Conservation (phyloP, 2,888 invertebrate species). For the Eilema sororculum region DNA sequence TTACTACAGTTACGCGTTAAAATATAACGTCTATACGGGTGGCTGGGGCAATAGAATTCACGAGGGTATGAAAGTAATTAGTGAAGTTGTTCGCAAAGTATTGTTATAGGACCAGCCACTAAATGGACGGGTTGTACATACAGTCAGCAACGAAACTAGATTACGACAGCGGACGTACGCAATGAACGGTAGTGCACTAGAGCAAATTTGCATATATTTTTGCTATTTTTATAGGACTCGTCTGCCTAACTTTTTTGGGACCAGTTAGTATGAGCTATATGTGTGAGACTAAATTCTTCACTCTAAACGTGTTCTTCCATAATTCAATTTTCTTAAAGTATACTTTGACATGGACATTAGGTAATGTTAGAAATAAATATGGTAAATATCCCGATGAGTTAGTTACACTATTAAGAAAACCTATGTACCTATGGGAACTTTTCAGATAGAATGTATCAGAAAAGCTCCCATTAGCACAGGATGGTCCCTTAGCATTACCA, state of each 20-base stretch:
- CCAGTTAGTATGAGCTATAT: background rate
- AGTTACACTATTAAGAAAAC: too few relatives aligned
- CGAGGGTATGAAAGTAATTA: conserved; percentile 9
- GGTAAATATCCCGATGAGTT: too few relatives aligned
- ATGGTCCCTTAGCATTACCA: too few relatives aligned
- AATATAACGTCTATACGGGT: conserved; percentile 11
- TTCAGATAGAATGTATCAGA: too few relatives aligned
- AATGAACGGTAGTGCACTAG: background rate
- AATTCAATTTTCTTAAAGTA: too few relatives aligned
- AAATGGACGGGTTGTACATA: background rate
- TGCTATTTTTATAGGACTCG: background rate
- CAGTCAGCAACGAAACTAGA: background rate
- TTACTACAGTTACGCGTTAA: conserved; percentile 16
- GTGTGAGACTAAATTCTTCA: background rate
- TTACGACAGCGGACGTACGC: background rate
- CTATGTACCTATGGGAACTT: too few relatives aligned
- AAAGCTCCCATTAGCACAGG: too few relatives aligned
- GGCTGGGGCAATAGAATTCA: background rate
- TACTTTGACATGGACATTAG: too few relatives aligned
- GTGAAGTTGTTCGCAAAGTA: conserved; percentile 13
- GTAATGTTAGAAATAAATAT: too few relatives aligned
- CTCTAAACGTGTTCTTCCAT: too few relatives aligned
- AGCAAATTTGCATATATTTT: background rate
- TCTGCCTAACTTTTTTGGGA: background rate
- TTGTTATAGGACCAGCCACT: conserved; percentile 8